Evolutionary conservation across 2,797 vertebrate genomes (phyloP).

Genomic region (Pipistrellus nathusii): DNA sequence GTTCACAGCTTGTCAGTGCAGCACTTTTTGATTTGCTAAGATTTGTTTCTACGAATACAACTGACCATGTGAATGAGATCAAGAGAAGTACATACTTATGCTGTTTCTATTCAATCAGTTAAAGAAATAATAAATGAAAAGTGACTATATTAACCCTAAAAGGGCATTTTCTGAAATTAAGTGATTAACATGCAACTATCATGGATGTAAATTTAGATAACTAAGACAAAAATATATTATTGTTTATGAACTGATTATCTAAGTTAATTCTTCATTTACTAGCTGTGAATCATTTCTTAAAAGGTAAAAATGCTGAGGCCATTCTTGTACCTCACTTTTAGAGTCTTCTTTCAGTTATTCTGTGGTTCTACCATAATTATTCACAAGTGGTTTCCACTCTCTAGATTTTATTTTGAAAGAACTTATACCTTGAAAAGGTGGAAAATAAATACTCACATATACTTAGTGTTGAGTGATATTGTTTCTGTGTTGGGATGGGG

Average conservation of each 20-base stretch:
- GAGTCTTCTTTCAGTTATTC: not conserved
- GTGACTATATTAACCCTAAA: not conserved
- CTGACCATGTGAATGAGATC: slow-evolving; percentile 53
- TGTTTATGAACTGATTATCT: not conserved
- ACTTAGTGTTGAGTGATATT: not conserved
- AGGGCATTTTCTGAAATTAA: not conserved
- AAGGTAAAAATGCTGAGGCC: not conserved
- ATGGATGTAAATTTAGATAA: not conserved
- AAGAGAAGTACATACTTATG: not conserved
- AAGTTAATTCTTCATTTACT: not conserved
- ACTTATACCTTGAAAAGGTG: not conserved
- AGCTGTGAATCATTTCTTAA: not conserved
- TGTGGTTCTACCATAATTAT: not conserved
- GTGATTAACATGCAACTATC: not conserved
- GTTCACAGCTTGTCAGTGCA: slow-evolving; percentile 68
- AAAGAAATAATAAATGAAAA: not conserved
- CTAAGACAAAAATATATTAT: not conserved
- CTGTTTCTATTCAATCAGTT: not conserved
- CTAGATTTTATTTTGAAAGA: not conserved
- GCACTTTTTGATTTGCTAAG: slow-evolving; percentile 48
- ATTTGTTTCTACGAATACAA: slow-evolving; percentile 48
- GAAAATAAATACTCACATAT: not conserved
- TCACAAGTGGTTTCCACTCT: not conserved
- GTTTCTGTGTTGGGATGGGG: not conserved
- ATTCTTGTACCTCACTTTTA: not conserved